Conservation (phyloP, 2,113 vertebrate genomes). For the Passer domesticus region DNA sequence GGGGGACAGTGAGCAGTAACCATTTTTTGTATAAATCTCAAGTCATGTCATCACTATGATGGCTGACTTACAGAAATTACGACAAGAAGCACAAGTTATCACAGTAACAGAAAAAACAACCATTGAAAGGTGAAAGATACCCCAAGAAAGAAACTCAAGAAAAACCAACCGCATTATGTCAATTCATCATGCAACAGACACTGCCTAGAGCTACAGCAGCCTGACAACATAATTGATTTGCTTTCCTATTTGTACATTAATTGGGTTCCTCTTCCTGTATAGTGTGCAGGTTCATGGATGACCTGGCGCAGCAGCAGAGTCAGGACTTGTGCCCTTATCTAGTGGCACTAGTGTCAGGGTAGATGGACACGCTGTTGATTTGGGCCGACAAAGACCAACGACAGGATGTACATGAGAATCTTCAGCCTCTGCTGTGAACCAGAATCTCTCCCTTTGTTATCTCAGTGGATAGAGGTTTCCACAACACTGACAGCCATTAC, state of each 20-base stretch:
- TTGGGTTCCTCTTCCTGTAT: background rate
- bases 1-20: background rate
- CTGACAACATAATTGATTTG: background rate
- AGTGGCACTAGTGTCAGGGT: background rate
- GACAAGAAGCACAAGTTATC: background rate
- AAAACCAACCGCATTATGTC: background rate
- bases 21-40: background rate
- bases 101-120: background rate
- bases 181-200: background rate
- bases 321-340: background rate
- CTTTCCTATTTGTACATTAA: background rate
- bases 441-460: background rate
- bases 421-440: background rate
- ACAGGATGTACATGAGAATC: background rate
- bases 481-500: background rate
- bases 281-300: background rate
- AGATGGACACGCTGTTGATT: fast-evolving
- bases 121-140: background rate
- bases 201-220: background rate
- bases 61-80: background rate
- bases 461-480: background rate
- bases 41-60: background rate
- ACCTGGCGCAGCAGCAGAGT: background rate
- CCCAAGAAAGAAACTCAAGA: background rate
- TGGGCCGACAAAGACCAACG: background rate